Base-by-base conservation (phyloP, 2,797 vertebrate genomes). In the Carduelis carduelis region DNA sequence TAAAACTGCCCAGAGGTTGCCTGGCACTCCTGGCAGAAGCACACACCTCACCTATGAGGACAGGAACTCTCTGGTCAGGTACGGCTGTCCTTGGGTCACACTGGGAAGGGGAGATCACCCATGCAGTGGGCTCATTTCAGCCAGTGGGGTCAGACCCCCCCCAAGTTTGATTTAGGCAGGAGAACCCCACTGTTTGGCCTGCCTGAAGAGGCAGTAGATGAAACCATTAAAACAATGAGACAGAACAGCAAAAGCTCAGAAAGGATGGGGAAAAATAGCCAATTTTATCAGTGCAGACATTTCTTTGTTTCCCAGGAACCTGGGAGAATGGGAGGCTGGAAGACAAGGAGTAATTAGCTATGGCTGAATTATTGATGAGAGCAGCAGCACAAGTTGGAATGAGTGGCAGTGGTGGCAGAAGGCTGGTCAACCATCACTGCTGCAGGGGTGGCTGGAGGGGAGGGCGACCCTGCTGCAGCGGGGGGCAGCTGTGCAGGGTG, bases 331-430 rank as follows among this genome's bases (percentile, higher is more conserved):
- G 82, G 78, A 68, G 53, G 39, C 81, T 94, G 82, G 87, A 79
- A 95, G 94, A 92, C 83, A 88, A 79, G 66, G 85, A 82, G 50
- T 65, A 79, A 94, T 96, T 93, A 88, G 74, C 81, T 75, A 8
- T 1, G 11, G 55, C 77, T 97, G 93, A 95, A 94, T 97, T 95
- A 96, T 90, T 95, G 88, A 96, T 91, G 90, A 79, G 75, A 44
- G 70, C 5, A 28, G 70, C 13, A 46, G 88, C 88, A 86, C 32
- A 46, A 81, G 85, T 6, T 68, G 74, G 93, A 74, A 50, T 7
- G 85, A 44, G 74, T 57, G 80, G 32, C 21, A 3, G 83, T 14
- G 34, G 60, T 16, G 1, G 85, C 87, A 83, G 88, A 59, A 79
- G 87, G 78, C 80, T 0, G 34, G 37, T 55, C 15, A 30, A 8